Base-by-base conservation (phyloP, 2,888 invertebrate species). In the Sicus ferrugineus region DNA sequence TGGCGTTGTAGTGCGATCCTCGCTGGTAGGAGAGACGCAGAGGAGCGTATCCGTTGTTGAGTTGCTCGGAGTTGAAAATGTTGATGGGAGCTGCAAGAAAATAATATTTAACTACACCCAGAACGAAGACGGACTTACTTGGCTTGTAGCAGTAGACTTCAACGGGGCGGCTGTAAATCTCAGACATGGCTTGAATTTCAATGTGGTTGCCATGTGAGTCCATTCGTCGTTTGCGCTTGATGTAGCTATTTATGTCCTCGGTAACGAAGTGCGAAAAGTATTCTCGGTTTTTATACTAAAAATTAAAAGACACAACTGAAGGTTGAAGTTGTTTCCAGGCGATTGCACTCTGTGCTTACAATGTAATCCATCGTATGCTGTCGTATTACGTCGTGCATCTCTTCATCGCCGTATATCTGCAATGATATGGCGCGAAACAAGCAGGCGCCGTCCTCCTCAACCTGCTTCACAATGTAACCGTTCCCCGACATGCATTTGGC, bases 291-390 rank as follows among this genome's bases (percentile, higher is more conserved):
- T 93, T 90, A 68, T 90, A 90, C 93, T 94, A 79, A 62, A 77
- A 75, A 66, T 11, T 14, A 54, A 46, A 30, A 48, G n/a, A 16
- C 11, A 21, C 3, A 28, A 42, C 14, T 52, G 2, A 58, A 34
- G 46, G 30, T 48, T 61, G 23, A 50, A 28, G 30, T 54, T 65
- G 19, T 65, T 48, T 52, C 52, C 28, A 54, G 28, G n/a, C n/a
- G n/a, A n/a, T n/a, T n/a, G n/a, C n/a, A n/a, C n/a, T n/a, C n/a
- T 54, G 16, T 23, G 64, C 89, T 87, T 85, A 94, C 94, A 87
- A 96, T 93, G 79, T 96, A 95, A 85, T 96, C 94, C 91, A 95
- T 93, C 81, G 95, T 95, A 78, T 93, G 90, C 78, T 92, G 90
- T 48, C 95, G 88, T 21, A 95, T 93, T 74, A 91, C 89, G 72